Percentiles rank a stretch among this genome's conserved stretches.
Evolutionary conservation across 2,888 invertebrate species (phyloP).

Genomic region (Limnephilus auricula): DNA sequence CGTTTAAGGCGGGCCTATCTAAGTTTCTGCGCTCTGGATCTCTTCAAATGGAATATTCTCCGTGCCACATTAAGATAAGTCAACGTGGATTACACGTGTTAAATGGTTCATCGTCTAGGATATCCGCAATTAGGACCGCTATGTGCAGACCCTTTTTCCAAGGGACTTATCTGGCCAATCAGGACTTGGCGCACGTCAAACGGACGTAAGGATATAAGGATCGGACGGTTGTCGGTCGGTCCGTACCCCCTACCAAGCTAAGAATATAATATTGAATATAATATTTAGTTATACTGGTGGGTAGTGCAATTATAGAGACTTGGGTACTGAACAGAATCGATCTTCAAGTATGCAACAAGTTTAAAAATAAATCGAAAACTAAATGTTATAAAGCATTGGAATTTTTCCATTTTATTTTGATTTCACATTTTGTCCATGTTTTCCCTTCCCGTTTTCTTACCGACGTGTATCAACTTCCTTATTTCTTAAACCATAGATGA

Average conservation of each 20-base stretch:
- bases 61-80: constrained; percentile 53
- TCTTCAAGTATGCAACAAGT: neutral
- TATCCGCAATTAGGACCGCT: constrained; percentile 43
- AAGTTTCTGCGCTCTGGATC: neutral
- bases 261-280: neutral
- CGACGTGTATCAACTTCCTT: too few species aligned
- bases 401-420: too few species aligned
- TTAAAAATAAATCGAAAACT: neutral
- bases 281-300: too few species aligned
- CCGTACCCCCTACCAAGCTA: neutral
- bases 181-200: neutral
- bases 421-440: too few species aligned
- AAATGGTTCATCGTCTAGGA: constrained; percentile 42
- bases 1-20: neutral
- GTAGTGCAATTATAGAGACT: neutral
- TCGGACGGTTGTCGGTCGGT: neutral
- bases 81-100: constrained; percentile 50
- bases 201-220: too few species aligned
- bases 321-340: neutral
- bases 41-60: constrained; percentile 52
- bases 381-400: too few species aligned
- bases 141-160: constrained; percentile 31
- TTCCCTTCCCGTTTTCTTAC: too few species aligned
- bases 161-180: constrained; percentile 21
- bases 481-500: too few species aligned